These are phyloP conservation scores for Prietella phreatophila DNA, from an alignment of 2,113 vertebrate species.

Conservation along the genomic window DNA sequence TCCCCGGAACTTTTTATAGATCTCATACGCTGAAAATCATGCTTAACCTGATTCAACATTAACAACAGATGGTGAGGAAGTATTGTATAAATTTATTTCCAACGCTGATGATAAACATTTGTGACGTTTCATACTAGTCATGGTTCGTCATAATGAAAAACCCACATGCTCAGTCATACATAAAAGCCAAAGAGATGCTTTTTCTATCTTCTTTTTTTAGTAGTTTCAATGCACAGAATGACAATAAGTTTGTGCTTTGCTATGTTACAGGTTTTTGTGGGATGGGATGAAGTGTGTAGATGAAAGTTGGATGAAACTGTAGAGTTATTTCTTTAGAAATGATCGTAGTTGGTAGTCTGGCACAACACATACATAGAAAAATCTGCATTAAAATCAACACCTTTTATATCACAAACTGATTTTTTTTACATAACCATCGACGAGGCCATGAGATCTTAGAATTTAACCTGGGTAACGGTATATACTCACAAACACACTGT, in stretches of 20 bases:
- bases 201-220: neutral
- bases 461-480: neutral
- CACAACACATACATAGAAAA: neutral
- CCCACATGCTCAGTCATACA: slow-evolving; percentile 19
- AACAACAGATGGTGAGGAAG: neutral
- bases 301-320: neutral
- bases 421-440: neutral
- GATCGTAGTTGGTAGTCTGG: neutral
- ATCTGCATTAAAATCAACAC: neutral
- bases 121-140: neutral
- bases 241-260: neutral
- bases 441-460: neutral
- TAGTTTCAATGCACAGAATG: neutral
- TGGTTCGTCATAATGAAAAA: neutral
- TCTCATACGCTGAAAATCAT: neutral
- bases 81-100: slow-evolving; percentile 7
- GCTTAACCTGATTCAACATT: neutral
- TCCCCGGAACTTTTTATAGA: neutral
- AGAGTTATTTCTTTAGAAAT: neutral
- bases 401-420: neutral
- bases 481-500: neutral
- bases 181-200: neutral
- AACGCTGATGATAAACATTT: neutral
- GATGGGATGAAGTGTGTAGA: neutral
- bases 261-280: neutral